Percentiles rank a stretch among this genome's conserved stretches.
These are phyloP conservation scores for Penaeus monodon DNA, from an alignment of 2,888 invertebrate genomes.

Conservation along the genomic window DNA sequence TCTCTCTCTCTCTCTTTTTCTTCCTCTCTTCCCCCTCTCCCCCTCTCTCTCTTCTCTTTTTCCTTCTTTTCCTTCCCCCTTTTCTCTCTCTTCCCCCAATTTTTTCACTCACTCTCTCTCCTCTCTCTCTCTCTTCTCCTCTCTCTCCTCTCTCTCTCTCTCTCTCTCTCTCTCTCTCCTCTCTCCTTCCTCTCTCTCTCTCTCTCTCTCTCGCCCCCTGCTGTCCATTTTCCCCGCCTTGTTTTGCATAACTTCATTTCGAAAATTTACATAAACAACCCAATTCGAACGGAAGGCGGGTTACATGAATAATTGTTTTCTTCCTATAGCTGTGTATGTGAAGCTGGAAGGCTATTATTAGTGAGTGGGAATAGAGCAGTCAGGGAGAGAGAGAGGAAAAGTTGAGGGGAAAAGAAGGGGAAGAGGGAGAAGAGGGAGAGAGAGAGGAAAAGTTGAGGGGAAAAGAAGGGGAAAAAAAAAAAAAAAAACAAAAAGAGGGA, in stretches of 20 bases:
- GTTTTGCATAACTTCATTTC: conserved; percentile 28
- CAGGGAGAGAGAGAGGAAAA: no score
- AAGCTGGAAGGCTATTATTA: no score
- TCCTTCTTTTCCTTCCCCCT: neutral
- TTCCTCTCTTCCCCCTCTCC: neutral
- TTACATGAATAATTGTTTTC: conserved; percentile 12
- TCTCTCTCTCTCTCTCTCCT: neutral
- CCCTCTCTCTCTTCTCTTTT: neutral
- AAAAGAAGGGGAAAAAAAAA: no score
- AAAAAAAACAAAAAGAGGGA: no score
- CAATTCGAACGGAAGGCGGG: neutral
- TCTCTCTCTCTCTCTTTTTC: no score
- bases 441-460: no score
- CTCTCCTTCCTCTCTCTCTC: neutral
- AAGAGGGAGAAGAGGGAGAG: no score
- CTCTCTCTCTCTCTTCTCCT: neutral
- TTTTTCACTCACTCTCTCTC: neutral
- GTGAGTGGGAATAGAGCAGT: no score
- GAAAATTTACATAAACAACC: conserved; percentile 29
- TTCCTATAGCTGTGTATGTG: no score
- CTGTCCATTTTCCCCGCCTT: conserved; percentile 11
- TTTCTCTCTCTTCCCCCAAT: neutral
- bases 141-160: no score
- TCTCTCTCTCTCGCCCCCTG: neutral
- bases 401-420: no score